phyloP scores from a whole-genome alignment of 2,888 invertebrate species.

The Geophilus truncorum region DNA sequence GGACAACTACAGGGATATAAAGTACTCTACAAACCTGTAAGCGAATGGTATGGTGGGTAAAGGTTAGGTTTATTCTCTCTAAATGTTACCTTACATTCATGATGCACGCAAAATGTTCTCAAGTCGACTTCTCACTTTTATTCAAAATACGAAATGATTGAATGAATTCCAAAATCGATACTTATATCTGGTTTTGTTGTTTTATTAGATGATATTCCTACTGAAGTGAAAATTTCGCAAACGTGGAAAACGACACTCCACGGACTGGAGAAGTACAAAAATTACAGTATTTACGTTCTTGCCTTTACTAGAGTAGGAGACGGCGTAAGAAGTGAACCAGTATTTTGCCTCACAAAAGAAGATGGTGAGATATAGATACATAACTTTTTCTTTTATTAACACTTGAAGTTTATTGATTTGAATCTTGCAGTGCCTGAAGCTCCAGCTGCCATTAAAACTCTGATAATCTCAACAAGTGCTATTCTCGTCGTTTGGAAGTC shows the following conservation, averaged over 20 bases:
- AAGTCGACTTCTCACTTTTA: neutral
- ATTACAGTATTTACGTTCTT: slow-evolving; percentile 50
- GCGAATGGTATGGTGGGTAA: slow-evolving; percentile 37
- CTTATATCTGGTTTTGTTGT: too few relatives aligned
- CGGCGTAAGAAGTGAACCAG: slow-evolving; percentile 46
- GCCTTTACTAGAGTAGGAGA: slow-evolving; percentile 50
- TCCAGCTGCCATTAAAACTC: slow-evolving; percentile 48
- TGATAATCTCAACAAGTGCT: slow-evolving; percentile 45
- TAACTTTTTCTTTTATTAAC: neutral
- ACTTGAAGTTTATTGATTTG: too few relatives aligned
- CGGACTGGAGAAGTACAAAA: slow-evolving; percentile 45
- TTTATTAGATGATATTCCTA: neutral
- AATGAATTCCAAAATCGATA: too few relatives aligned
- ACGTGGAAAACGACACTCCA: slow-evolving; percentile 37
- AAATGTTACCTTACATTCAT: neutral
- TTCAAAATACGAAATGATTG: neutral
- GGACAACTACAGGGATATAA: slow-evolving; percentile 50
- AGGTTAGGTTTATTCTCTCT: slow-evolving; percentile 34
- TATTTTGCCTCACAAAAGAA: slow-evolving; percentile 47
- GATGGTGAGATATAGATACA: slow-evolving; percentile 45
- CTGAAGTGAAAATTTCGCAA: slow-evolving; percentile 32
- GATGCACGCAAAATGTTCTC: neutral
- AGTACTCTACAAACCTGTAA: slow-evolving; percentile 42
- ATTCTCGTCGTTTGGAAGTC: slow-evolving; percentile 49
- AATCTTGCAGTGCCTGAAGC: slow-evolving; percentile 46